phyloP scores from a whole-genome alignment of 2,888 invertebrate genomes.

The Masnerella sp. region DNA sequence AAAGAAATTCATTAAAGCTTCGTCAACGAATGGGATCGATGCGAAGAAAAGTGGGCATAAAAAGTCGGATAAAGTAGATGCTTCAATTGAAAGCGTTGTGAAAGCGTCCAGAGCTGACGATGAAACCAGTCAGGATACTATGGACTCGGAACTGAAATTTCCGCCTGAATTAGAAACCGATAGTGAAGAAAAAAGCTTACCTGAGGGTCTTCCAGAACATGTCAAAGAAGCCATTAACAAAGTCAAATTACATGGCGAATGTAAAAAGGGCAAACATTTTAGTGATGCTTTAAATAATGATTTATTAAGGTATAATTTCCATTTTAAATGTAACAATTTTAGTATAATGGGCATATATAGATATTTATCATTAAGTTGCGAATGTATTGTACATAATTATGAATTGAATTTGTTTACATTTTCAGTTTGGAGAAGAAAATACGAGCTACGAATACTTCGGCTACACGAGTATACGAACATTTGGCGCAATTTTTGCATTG shows the following conservation, averaged over 20 bases:
- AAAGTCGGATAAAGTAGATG: slow-evolving; percentile 76
- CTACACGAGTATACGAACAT: slow-evolving; percentile 78
- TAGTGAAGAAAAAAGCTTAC: slow-evolving; percentile 73
- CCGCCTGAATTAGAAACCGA: slow-evolving; percentile 71
- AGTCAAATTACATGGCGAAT: slow-evolving; percentile 74
- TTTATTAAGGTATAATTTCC: slow-evolving; percentile 76
- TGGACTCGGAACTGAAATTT: slow-evolving; percentile 72
- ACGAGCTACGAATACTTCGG: slow-evolving; percentile 70
- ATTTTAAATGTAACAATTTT: too few relatives aligned
- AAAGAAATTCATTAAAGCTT: slow-evolving; percentile 62
- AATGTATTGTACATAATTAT: slow-evolving; percentile 9
- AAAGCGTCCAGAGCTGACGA: slow-evolving; percentile 76
- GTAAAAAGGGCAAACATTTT: slow-evolving; percentile 79
- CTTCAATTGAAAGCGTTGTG: slow-evolving; percentile 80
- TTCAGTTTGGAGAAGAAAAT: slow-evolving; percentile 77
- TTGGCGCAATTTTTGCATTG: slow-evolving; percentile 80
- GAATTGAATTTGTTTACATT: slow-evolving; percentile 5
- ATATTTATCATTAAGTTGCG: too few relatives aligned
- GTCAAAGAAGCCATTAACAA: slow-evolving; percentile 77
- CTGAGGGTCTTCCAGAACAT: slow-evolving; percentile 77
- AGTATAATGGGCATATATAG: too few relatives aligned
- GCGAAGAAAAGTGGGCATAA: slow-evolving; percentile 56
- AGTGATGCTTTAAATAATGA: slow-evolving; percentile 78
- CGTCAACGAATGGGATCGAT: slow-evolving; percentile 69
- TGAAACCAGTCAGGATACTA: slow-evolving; percentile 74